Percentiles rank a stretch among this genome's conserved stretches.
Conservation (phyloP, 2,797 vertebrate genomes). For the Rhynchonycteris naso region DNA sequence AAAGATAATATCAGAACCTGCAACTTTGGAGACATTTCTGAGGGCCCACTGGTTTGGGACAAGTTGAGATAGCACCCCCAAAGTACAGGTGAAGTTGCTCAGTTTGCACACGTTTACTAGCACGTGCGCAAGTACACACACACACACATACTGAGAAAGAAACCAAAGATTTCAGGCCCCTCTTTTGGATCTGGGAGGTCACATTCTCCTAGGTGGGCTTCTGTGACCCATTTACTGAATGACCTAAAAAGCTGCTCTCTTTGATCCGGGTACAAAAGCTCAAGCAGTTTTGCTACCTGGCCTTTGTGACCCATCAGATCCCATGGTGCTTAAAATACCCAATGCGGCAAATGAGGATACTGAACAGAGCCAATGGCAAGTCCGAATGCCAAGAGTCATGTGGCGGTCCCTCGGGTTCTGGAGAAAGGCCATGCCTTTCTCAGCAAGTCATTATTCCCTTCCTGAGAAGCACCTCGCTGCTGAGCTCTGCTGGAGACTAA, state of each 20-base stretch:
- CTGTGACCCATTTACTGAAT: not conserved
- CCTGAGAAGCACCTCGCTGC: not conserved
- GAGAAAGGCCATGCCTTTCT: conserved; percentile 40
- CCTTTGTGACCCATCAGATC: not conserved
- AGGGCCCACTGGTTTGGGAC: not conserved
- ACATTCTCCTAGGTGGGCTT: not conserved
- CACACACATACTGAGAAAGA: not conserved
- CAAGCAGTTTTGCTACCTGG: not conserved
- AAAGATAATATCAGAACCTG: not conserved
- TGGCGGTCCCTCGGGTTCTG: not conserved
- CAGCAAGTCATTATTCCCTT: not conserved
- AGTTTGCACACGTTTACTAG: not conserved
- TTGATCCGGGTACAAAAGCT: not conserved
- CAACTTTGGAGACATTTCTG: not conserved
- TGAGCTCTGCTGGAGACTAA: not conserved
- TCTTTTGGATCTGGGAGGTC: not conserved
- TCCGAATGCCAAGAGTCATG: not conserved
- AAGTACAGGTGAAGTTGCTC: not conserved
- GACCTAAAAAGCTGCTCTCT: not conserved
- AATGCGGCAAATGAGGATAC: not conserved
- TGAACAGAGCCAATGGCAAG: not conserved
- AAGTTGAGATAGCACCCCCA: not conserved
- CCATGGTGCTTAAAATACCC: not conserved
- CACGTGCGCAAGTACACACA: no score
- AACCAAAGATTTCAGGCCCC: not conserved